A percentile compares a stretch with the other conserved stretches of the same genome.
Conservation (phyloP, 1,140 invertebrate genomes). For the Drosophila funebris region DNA sequence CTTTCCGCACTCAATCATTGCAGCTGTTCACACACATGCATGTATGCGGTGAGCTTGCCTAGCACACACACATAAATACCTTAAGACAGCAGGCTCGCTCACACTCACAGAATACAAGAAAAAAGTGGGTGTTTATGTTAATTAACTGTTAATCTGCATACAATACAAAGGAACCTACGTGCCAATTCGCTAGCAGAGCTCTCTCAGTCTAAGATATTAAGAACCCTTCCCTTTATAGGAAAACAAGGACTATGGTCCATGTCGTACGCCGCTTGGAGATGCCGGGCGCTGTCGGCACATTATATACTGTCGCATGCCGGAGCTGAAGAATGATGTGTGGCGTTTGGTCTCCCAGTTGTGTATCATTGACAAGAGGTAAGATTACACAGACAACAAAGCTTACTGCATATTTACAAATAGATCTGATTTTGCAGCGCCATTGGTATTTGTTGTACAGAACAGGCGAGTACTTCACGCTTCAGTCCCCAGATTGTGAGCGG, state of each 20-base stretch:
- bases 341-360: constrained; percentile 88
- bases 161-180: too few relatives aligned
- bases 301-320: constrained; percentile 86
- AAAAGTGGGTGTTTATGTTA: too few relatives aligned
- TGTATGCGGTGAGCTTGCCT: too few relatives aligned
- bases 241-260: constrained; percentile 86
- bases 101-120: too few relatives aligned
- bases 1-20: too few relatives aligned
- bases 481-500: constrained; percentile 63
- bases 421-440: constrained; percentile 53
- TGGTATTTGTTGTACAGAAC: constrained; percentile 81
- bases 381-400: too few relatives aligned
- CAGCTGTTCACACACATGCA: too few relatives aligned
- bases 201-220: too few relatives aligned
- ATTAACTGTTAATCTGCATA: too few relatives aligned
- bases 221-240: constrained; percentile 39
- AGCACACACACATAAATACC: too few relatives aligned
- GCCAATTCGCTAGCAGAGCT: too few relatives aligned
- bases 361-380: constrained; percentile 86
- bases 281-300: constrained; percentile 87
- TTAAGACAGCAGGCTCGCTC: too few relatives aligned
- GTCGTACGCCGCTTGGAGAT: constrained; percentile 86
- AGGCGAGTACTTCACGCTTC: constrained; percentile 45
- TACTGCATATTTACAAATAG: background rate
- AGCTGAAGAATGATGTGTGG: constrained; percentile 85